Conservation (phyloP, 2,888 invertebrate genomes). For the Cantharis rustica region DNA sequence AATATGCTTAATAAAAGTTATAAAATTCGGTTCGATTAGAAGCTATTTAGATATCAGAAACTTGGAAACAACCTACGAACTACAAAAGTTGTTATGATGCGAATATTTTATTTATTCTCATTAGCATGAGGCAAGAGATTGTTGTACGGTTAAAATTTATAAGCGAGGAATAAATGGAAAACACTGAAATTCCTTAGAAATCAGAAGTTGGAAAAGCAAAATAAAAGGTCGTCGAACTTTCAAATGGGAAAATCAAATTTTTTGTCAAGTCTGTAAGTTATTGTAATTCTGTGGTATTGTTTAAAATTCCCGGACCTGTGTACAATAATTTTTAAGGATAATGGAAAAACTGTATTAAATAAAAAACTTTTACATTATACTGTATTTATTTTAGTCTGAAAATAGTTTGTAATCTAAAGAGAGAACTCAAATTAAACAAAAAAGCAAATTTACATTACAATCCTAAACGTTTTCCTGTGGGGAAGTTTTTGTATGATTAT, state of each 20-base stretch:
- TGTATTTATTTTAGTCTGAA: not conserved
- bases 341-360: no score
- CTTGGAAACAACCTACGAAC: not conserved
- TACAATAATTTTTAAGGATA: no score
- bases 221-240: no score
- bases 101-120: not conserved
- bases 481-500: not conserved
- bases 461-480: not conserved
- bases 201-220: no score
- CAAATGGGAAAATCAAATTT: no score
- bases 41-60: not conserved
- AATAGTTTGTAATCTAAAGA: not conserved
- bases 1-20: not conserved
- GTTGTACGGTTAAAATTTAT: not conserved
- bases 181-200: no score
- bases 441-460: not conserved
- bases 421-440: not conserved
- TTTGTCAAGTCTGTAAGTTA: no score
- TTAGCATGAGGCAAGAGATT: not conserved
- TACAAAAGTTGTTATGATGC: not conserved
- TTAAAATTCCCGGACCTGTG: no score
- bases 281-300: no score
- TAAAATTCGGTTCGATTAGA: not conserved
- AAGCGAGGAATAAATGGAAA: no score
- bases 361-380: not conserved